Evolutionary conservation across 2,888 invertebrate species (phyloP).

Genomic region (Slavum lentiscoides): DNA sequence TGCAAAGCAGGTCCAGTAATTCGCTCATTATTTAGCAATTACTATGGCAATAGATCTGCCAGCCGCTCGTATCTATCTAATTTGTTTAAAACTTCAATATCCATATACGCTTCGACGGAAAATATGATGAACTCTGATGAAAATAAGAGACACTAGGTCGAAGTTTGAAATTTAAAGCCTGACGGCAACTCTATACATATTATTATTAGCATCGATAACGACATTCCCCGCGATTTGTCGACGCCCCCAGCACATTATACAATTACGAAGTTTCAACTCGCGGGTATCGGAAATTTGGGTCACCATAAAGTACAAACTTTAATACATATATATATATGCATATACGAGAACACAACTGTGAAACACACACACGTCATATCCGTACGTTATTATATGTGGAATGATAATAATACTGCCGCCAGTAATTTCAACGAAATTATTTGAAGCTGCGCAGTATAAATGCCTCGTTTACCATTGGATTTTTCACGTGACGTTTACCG

Average conservation of each 20-base stretch:
- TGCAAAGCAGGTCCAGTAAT: not conserved
- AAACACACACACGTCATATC: too few species aligned
- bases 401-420: too few species aligned
- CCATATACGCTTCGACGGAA: constrained; percentile 9
- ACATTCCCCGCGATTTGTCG: constrained; percentile 12
- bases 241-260: not conserved
- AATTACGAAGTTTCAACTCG: constrained; percentile 1
- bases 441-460: too few species aligned
- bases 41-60: not conserved
- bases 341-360: too few species aligned
- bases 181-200: not conserved
- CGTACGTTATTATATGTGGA: too few species aligned
- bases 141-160: not conserved
- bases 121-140: constrained; percentile 15
- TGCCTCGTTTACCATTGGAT: too few species aligned
- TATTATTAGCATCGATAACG: not conserved
- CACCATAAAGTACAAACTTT: not conserved
- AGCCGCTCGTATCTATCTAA: not conserved
- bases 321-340: not conserved
- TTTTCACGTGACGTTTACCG: too few species aligned
- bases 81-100: constrained; percentile 1
- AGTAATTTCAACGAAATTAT: too few species aligned
- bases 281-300: constrained; percentile 1
- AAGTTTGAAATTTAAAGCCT: constrained; percentile 1
- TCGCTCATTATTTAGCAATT: constrained; percentile 23